Percentiles rank a stretch among this genome's conserved stretches.
phyloP scores from a whole-genome alignment of 1,140 invertebrate species.

The Calephelis virginiensis region DNA sequence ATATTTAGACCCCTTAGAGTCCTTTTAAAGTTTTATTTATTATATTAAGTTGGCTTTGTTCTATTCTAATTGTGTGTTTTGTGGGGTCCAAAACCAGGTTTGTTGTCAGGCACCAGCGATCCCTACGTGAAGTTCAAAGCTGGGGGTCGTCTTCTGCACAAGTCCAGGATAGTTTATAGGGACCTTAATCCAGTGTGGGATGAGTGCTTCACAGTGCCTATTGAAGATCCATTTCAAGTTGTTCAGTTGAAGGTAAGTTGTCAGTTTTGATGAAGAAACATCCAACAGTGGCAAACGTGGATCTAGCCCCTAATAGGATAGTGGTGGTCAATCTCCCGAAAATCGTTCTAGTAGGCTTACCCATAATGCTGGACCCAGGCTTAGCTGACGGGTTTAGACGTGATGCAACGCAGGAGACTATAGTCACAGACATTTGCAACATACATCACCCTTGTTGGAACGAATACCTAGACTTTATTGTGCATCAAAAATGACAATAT shows the following conservation, averaged over 20 bases:
- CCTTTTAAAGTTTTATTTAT: slow-evolving; percentile 41
- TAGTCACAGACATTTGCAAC: too few species aligned
- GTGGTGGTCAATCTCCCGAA: too few species aligned
- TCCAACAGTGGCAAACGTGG: too few species aligned
- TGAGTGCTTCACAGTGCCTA: slow-evolving; percentile 95
- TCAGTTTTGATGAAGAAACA: not conserved
- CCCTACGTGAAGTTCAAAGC: slow-evolving; percentile 99
- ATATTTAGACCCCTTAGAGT: slow-evolving; percentile 9
- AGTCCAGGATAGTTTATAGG: slow-evolving; percentile 93
- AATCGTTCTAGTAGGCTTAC: too few species aligned
- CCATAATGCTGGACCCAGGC: too few species aligned
- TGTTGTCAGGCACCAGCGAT: slow-evolving; percentile 93
- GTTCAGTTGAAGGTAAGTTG: slow-evolving; percentile 89
- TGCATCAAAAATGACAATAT: too few species aligned
- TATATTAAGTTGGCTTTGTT: slow-evolving; percentile 66
- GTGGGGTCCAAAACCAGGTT: slow-evolving; percentile 72
- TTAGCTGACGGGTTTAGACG: too few species aligned
- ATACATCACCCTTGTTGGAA: too few species aligned
- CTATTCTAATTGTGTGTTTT: slow-evolving; percentile 58
- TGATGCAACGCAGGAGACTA: too few species aligned
- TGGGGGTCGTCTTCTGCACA: slow-evolving; percentile 92
- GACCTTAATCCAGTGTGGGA: slow-evolving; percentile 97
- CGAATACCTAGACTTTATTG: too few species aligned
- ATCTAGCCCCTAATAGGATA: too few species aligned
- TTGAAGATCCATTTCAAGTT: slow-evolving; percentile 95